These are phyloP conservation scores for Idaea biselata DNA, from an alignment of 2,888 invertebrate genomes.

Conservation along the genomic window DNA sequence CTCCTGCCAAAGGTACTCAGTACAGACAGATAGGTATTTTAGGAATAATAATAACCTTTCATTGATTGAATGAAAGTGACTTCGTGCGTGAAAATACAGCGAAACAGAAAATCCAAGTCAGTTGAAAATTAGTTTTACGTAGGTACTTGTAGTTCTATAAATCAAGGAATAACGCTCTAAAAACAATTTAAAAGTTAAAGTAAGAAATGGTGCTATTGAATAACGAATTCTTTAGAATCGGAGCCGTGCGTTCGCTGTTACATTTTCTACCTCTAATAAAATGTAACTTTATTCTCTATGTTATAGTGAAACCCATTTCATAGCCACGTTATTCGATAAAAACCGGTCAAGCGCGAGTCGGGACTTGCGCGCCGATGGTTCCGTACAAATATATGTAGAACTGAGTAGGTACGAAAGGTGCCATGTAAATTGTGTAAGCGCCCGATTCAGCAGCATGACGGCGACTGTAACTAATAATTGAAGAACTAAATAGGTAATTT, in stretches of 20 bases:
- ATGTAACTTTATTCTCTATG: neutral
- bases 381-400: neutral
- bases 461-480: neutral
- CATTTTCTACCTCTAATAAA: neutral
- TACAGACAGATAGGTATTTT: too few relatives aligned
- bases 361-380: neutral
- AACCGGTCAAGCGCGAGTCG: neutral
- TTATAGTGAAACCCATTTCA: neutral
- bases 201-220: neutral
- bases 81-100: neutral
- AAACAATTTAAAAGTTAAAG: neutral
- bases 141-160: too few relatives aligned
- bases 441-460: neutral
- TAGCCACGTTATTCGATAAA: neutral
- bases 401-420: too few relatives aligned
- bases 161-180: neutral
- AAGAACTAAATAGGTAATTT: too few relatives aligned
- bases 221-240: neutral
- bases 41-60: neutral
- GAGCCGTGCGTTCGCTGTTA: neutral
- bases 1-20: too few relatives aligned
- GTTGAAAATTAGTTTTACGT: neutral
- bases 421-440: too few relatives aligned
- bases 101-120: neutral
- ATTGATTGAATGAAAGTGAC: too few relatives aligned